A percentile compares a stretch with the other conserved stretches of the same genome.
phyloP scores from a whole-genome alignment of 2,888 invertebrate species.

The Chirona hameri region DNA sequence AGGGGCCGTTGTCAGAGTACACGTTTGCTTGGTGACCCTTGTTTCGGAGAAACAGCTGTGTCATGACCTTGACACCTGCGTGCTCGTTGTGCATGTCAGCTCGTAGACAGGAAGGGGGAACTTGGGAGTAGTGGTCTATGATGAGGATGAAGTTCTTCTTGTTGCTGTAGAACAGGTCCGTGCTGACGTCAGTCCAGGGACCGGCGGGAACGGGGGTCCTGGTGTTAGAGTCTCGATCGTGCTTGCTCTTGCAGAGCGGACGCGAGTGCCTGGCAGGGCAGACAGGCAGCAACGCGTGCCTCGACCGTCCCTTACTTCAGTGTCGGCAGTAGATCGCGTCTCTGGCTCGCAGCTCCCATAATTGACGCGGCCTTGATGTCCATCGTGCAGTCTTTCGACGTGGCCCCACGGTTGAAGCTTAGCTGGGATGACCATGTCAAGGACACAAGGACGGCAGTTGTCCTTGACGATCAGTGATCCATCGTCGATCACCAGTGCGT shows the following conservation, averaged over 20 bases:
- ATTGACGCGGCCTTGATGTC: neutral
- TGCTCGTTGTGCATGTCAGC: neutral
- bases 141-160: neutral
- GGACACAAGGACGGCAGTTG: no score
- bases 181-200: neutral
- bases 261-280: neutral
- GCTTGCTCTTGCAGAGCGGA: neutral
- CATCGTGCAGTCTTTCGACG: neutral
- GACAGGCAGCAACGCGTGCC: neutral
- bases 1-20: neutral
- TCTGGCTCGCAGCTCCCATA: neutral
- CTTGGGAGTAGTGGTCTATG: neutral
- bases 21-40: neutral
- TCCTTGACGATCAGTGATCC: neutral
- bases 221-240: neutral
- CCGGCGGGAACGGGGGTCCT: neutral
- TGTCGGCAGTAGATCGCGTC: neutral
- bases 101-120: neutral
- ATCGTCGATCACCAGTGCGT: neutral
- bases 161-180: neutral
- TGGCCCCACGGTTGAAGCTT: neutral
- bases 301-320: neutral
- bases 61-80: neutral
- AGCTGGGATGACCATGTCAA: neutral
- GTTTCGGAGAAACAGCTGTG: neutral